These are phyloP conservation scores for Tinamus major DNA, from an alignment of 2,797 vertebrate species.

Conservation along the genomic window DNA sequence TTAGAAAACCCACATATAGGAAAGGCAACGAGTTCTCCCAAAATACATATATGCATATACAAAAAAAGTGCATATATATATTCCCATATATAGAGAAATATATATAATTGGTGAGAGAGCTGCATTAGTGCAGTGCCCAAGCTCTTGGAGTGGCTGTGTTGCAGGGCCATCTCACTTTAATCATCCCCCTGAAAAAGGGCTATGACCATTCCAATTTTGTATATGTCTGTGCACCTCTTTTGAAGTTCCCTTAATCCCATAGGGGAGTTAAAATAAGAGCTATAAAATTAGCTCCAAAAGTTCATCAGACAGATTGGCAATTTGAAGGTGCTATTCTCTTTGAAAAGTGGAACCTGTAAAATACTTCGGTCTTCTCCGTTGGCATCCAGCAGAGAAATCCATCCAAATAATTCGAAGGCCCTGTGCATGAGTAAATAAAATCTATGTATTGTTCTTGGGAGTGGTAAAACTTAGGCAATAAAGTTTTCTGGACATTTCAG, in stretches of 20 bases:
- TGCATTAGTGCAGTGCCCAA: neutral
- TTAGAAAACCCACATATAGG: neutral
- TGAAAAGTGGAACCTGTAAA: neutral
- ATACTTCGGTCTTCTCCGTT: neutral
- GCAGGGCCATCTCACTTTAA: neutral
- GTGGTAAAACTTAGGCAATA: neutral
- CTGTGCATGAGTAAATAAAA: neutral
- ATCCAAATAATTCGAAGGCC: neutral
- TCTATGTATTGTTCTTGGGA: accelerated
- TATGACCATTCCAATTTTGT: neutral
- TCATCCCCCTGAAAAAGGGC: neutral
- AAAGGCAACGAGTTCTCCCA: neutral
- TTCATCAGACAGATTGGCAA: neutral
- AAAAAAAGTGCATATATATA: no score
- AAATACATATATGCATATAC: no score
- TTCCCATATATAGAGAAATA: no score
- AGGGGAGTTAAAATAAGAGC: neutral
- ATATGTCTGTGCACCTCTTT: neutral
- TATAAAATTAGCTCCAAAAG: neutral
- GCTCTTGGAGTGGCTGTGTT: neutral
- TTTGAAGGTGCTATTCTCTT: neutral
- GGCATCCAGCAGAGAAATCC: neutral
- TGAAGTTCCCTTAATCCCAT: accelerated
- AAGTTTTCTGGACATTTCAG: neutral
- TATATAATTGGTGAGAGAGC: neutral